Conservation (phyloP, 2,797 vertebrate species). For the Lutjanus argentimaculatus region DNA sequence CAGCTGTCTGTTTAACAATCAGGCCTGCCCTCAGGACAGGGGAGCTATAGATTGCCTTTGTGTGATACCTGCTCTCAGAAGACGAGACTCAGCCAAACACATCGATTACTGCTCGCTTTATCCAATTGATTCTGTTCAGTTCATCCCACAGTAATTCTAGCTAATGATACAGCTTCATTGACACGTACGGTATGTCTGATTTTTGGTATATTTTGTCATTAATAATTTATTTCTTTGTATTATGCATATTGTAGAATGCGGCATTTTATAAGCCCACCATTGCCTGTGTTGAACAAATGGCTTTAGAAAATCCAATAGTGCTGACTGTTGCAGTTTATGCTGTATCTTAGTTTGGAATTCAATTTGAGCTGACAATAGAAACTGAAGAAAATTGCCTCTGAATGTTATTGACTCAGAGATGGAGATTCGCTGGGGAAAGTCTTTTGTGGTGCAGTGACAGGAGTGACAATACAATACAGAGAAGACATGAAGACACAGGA, state of each 20-base stretch:
- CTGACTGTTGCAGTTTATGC: conserved; percentile 43
- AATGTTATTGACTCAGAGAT: conserved; percentile 72
- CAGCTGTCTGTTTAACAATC: conserved; percentile 49
- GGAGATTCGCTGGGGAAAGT: conserved; percentile 55
- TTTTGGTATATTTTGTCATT: neutral
- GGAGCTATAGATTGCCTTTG: conserved; percentile 56
- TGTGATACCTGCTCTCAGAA: conserved; percentile 51
- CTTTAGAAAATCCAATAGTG: conserved; percentile 57
- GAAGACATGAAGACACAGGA: conserved; percentile 42
- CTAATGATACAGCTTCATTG: conserved; percentile 29
- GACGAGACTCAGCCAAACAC: conserved; percentile 39
- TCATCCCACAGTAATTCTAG: conserved; percentile 36
- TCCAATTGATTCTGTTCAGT: conserved; percentile 47
- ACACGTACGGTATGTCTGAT: neutral
- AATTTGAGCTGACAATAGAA: conserved; percentile 59
- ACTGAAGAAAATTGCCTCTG: conserved; percentile 64
- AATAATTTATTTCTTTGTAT: neutral
- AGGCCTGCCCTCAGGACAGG: conserved; percentile 35
- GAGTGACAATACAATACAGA: conserved; percentile 48
- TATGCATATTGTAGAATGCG: neutral
- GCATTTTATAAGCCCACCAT: neutral
- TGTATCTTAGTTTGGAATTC: conserved; percentile 62
- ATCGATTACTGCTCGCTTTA: conserved; percentile 56
- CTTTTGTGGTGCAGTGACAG: conserved; percentile 52
- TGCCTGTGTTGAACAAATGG: conserved; percentile 17